Evolutionary conservation across 2,113 vertebrate genomes (phyloP), one percentile per base, ranked within the genome.

Genomic region (Callaeas wilsoni): DNA sequence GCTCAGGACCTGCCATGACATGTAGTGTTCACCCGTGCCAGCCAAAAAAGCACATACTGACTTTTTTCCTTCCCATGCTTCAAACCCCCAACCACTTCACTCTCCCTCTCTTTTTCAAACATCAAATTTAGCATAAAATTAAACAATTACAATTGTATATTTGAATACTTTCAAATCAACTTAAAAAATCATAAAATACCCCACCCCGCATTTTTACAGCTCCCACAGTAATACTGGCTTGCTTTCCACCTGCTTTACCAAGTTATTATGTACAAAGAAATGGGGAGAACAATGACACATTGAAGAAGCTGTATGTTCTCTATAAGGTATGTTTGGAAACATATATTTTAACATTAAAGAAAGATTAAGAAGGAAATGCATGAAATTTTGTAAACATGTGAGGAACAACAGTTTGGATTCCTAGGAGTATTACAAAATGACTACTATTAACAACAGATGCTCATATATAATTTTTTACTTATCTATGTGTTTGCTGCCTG

Each of bases 191-290:
- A 50, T 8, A 21, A 75, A 73, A n/a, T 16, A 47, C 3, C 16
- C 12, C 37, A 12, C 2, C 0, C 1, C 0, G 1, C 27, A 57
- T 17, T 89, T 73, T 63, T 70, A 26, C 5, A 29, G 32, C 27
- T 80, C 39, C 82, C 44, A 42, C 23, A 71, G 70, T 44, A 62
- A 17, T 21, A 55, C 1, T 29, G 35, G 46, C 16, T 52, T 68
- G 13, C 32, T 83, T 50, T 77, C 65, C 41, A 49, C 39, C 46
- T 69, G 37, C 11, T 73, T 59, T 74, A n/a, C 9, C 11, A 22
- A 27, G 16, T 29, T 46, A 57, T 7, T 77, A 19, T 63, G 53
- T 17, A 75, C 22, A n/a, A 52, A 65, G 42, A 59, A 44, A 74
- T 7, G 16, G 12, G 23, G 55, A 67, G 15, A 70, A 77, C 17